Base-by-base conservation (phyloP, 2,888 invertebrate genomes). In the Lypha dubia region DNA sequence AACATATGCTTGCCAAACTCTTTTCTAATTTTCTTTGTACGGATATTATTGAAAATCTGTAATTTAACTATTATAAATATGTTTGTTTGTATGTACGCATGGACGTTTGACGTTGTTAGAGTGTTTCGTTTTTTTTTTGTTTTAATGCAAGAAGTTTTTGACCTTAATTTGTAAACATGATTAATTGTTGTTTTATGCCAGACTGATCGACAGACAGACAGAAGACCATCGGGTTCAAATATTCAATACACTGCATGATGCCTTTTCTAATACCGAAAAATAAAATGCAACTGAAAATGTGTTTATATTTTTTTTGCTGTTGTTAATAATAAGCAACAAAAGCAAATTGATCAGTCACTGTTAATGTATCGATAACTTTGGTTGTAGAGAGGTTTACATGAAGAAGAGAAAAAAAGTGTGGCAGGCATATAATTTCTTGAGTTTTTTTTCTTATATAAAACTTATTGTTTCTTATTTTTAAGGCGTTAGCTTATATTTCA, bases 161-260 rank as follows among this genome's bases (percentile, higher is more conserved):
- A 84, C 83, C 82, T 83, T 79, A 85, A 87, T 87, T 86, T 86
- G 79, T 70, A 79, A 35, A 77, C 81, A 86, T 87, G 87, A 87
- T 87, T 86, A 87, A 86, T 87, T 86, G 70, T 67, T 84, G 60
- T 82, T 83, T 63, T 58, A 65, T 70, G 65, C 49, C 60, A 53
- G 32, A 56, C 20, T 56, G 28, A 32, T 67, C 44, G 53, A 63
- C 32, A 20, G 32, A 22, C 74, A 62, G n/a, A n/a, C n/a, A n/a
- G n/a, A 65, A 32, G 0, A 44, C 38, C 7, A 41, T 24, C 24
- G 58, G 9, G 41, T 20, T 49, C 46, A 24, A 46, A 28, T 17
- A 24, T 73, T 13, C 51, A 62, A 24, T 41, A n/a, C 65, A 32
- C 73, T 60, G 73, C 67, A 60, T 79, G 79, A 58, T 65, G 73